Base-by-base conservation (phyloP, 2,113 vertebrate species). In the Ranitomeya imitator region DNA sequence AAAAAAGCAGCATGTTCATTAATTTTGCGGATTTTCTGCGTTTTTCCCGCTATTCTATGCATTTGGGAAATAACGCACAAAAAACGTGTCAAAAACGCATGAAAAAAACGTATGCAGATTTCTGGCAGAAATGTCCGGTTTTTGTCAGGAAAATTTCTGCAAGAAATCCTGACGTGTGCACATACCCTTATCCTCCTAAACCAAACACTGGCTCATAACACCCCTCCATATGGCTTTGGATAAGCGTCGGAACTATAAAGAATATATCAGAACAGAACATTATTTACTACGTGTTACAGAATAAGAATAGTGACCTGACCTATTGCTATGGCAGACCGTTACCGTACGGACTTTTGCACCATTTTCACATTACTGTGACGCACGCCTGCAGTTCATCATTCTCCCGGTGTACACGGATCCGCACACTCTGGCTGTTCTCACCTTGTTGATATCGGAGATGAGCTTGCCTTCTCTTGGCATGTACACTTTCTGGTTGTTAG, bases 391-490 rank as follows among this genome's bases (percentile, higher is more conserved):
- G 26, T 31, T 31, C 26, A 31, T 31, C 26, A 31, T 31, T 63
- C 18, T 63, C 21, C 21, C 2, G 19, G 2, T 7, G 63, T 10
- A 6, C 13, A 26, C n/a, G 23, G n/a, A 26, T 23, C 13, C 23
- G 0, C 6, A 21, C 18, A 0, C 2, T 73, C 3, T 19, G 15
- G 6, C 69, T 6, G 0, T 14, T 65, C 60, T 93, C 85, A 99
- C 98, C 97, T 98, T 99, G 93, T 99, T 99, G 90, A 99, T 99
- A 90, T 99, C 98, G 10, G 97, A 99, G 94, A 99, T 98, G 94
- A 99, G 98, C 91, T 98, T 99, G 74, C 98, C 98, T 90, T 99
- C 98, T 26, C 98, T 94, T 0, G 98, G 98, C 96, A 97, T 97
- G 93, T 98, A 99, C 11, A 99, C 98, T 92, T 99, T 99, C 94